Percentiles rank a stretch among this genome's conserved stretches.
phyloP scores from a whole-genome alignment of 2,888 invertebrate species.

The Sminthurinus aureus region DNA sequence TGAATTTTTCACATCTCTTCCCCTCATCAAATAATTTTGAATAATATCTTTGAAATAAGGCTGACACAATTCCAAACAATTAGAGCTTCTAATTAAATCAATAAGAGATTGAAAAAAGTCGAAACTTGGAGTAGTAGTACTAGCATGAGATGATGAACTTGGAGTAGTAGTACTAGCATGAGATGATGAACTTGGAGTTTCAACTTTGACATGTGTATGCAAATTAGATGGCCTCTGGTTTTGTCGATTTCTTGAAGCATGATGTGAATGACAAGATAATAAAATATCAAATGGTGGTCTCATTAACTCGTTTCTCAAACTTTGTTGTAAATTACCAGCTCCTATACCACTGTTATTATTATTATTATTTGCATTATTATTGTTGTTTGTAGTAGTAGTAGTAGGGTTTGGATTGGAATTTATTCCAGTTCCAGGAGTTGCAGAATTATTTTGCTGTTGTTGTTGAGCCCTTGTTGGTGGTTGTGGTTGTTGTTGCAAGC shows the following conservation, averaged over 20 bases:
- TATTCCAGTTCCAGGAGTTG: too few relatives aligned
- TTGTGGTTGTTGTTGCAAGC: background rate
- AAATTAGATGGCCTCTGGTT: constrained; percentile 47
- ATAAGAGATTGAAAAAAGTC: constrained; percentile 49
- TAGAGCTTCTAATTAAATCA: constrained; percentile 50
- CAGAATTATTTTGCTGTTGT: background rate
- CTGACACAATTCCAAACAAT: constrained; percentile 44
- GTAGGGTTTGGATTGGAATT: background rate
- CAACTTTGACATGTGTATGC: constrained; percentile 47
- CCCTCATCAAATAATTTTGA: constrained; percentile 55
- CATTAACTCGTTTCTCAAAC: constrained; percentile 46
- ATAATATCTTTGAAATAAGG: constrained; percentile 51
- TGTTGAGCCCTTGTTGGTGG: constrained; percentile 4
- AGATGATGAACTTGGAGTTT: constrained; percentile 1
- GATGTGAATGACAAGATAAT: constrained; percentile 54
- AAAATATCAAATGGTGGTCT: constrained; percentile 53
- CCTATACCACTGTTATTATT: background rate
- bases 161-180: background rate
- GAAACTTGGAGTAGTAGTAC: background rate
- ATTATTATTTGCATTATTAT: background rate
- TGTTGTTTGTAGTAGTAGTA: background rate
- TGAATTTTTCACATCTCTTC: constrained; percentile 51
- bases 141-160: constrained; percentile 5
- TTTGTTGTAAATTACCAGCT: constrained; percentile 8
- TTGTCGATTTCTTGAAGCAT: constrained; percentile 30